Conservation (phyloP, 2,888 invertebrate species). For the Philopedon plagiatum region DNA sequence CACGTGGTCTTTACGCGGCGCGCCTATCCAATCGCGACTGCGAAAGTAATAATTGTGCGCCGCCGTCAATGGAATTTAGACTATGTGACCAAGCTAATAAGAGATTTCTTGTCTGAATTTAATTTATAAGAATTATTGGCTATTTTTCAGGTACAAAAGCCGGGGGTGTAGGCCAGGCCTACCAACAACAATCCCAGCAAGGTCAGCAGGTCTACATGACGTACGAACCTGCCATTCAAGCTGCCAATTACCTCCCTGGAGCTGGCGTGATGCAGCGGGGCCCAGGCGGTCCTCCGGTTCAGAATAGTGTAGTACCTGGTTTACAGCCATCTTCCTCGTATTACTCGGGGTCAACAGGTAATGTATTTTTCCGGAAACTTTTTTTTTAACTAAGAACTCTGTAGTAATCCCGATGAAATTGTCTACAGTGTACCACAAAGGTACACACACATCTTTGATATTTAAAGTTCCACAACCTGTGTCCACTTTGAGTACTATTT, state of each 20-base stretch:
- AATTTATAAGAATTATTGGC: conserved; percentile 13
- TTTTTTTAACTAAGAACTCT: too few relatives aligned
- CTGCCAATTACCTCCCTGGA: conserved; percentile 74
- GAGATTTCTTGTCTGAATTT: too few relatives aligned
- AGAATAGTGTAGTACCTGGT: conserved; percentile 69
- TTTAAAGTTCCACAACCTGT: too few relatives aligned
- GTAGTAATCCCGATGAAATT: too few relatives aligned
- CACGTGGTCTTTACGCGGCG: too few relatives aligned
- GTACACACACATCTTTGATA: too few relatives aligned
- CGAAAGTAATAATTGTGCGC: too few relatives aligned
- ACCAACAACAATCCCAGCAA: conserved; percentile 72
- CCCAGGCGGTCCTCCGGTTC: conserved; percentile 68
- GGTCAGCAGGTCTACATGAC: conserved; percentile 73
- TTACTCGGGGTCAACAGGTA: conserved; percentile 71
- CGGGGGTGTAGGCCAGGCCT: conserved; percentile 72
- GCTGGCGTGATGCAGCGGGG: conserved; percentile 77
- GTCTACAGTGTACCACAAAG: too few relatives aligned
- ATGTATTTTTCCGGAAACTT: too few relatives aligned
- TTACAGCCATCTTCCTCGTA: conserved; percentile 71
- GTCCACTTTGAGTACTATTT: not conserved
- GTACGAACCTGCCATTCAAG: conserved; percentile 73
- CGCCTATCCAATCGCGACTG: too few relatives aligned
- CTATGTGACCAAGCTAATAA: too few relatives aligned
- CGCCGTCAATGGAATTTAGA: too few relatives aligned
- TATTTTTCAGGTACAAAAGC: conserved; percentile 70